Base-by-base conservation (phyloP, 1,140 invertebrate species). In the Wiebesia pumilae region DNA sequence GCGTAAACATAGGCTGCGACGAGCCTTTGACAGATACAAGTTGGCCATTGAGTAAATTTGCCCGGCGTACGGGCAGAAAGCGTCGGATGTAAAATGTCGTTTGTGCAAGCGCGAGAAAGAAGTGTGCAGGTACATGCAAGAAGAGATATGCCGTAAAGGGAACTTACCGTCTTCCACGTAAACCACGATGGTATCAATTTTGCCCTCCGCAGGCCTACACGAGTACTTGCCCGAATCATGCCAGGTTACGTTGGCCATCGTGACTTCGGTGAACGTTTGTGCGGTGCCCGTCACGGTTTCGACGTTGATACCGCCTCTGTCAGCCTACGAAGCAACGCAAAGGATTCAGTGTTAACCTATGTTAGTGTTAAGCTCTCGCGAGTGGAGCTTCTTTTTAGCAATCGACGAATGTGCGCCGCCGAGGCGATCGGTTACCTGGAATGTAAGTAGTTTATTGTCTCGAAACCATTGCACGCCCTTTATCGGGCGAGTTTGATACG, bases 221-320 rank as follows among this genome's bases (percentile, higher is more conserved):
- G 94, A 94, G 89, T 95, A 95, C 89, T 95, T 95, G 9, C 95
- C 95, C 0, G 93, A 91, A 87, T 95, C 95, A 69, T 90, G 88
- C 30, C 87, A 83, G 33, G 92, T 92, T 40, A 95, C 91, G n/a
- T 91, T 90, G 47, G 93, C 93, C 81, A 94, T 90, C 77, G 94
- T 95, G 75, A 93, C 91, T 87, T 93, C 92, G 67, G 93, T 94
- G 81, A 93, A 90, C 9, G 94, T 93, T 67, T 93, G 92, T 19
- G 91, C 91, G 7, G 92, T 92, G n/a, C 91, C 92, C 81, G 90
- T 92, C 86, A 94, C 94, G 9, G 94, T 95, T 87, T 94, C 94
- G 43, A 94, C 92, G 86, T 91, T 94, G 88, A 94, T 93, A 65
- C 94, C 94, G 80, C 94, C 93, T 84, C 93, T 91, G 24, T 91